phyloP scores from a whole-genome alignment of 2,113 vertebrate genomes.

The Pseudopipra pipra region DNA sequence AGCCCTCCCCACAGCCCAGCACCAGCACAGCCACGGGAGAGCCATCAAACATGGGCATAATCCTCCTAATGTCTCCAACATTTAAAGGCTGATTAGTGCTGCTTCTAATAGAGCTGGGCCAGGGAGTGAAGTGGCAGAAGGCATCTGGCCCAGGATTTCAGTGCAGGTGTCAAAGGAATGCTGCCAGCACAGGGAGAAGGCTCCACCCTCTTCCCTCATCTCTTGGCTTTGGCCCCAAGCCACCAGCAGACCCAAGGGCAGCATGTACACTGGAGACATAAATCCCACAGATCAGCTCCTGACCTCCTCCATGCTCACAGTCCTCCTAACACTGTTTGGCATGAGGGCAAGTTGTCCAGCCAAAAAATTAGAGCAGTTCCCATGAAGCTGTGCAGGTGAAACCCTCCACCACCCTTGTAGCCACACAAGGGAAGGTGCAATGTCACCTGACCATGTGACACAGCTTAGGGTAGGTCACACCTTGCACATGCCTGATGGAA shows the following conservation, averaged over 20 bases:
- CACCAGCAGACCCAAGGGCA: background rate
- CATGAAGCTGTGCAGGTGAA: fast-evolving
- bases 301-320: background rate
- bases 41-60: background rate
- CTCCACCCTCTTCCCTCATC: background rate
- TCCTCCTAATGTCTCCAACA: background rate
- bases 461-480: background rate
- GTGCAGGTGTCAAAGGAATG: background rate
- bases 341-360: fast-evolving
- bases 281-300: background rate
- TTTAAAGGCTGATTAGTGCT: conserved; percentile 17
- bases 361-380: background rate
- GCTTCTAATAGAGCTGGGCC: background rate
- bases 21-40: background rate
- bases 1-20: background rate
- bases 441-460: fast-evolving
- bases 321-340: background rate
- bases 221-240: background rate
- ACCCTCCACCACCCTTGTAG: background rate
- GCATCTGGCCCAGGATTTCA: background rate
- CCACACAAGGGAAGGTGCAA: no score
- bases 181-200: background rate
- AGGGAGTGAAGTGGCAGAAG: background rate
- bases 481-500: fast-evolving
- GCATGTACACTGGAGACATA: fast-evolving